Base-by-base conservation (phyloP, 2,113 vertebrate species). In the Anhinga rufa region DNA sequence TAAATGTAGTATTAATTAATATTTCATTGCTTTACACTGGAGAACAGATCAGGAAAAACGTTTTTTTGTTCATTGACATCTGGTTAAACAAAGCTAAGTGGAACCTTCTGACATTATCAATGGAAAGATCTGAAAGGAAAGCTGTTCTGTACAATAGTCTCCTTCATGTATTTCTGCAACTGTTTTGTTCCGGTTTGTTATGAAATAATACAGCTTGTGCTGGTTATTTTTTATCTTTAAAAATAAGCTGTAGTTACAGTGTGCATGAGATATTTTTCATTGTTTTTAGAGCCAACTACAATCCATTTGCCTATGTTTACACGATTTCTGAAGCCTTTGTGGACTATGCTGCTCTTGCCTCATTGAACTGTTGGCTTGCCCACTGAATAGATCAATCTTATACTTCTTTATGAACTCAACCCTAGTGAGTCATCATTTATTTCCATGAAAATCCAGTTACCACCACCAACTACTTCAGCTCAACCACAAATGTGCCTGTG, bases 1-100 rank as follows among this genome's bases (percentile, higher is more conserved):
- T 96, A 94, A 97, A 96, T 96, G 48, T 85, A 92, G 66, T 82
- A 96, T 98, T 98, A 97, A 96, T 98, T 97, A 98, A 98, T 98
- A 93, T 98, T 97, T 98, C 81, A 98, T 97, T 98, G 93, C 84
- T 90, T 95, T 94, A 78, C 92, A 80, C 82, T 93, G 81, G 93
- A 70, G 58, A 86, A 55, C 76, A 86, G 65, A 96, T 92, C 92
- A 95, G 77, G 52, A 85, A 78, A 91, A 94, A 51, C 54, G 6
- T 0, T 60, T 81, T 90, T 78, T 97, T 97, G 81, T 92, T 95
- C 82, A 61, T 55, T 94, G 92, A 94, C 86, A 96, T 94, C 84
- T 98, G 82, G 38, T 92, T 86, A 94, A 93, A 95, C 94, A 96
- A 95, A 97, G 82, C 94, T 90, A 84, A 94, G 64, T 95, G 93